Evolutionary conservation across 2,797 vertebrate genomes (phyloP).

Genomic region (Glyptemys insculpta): DNA sequence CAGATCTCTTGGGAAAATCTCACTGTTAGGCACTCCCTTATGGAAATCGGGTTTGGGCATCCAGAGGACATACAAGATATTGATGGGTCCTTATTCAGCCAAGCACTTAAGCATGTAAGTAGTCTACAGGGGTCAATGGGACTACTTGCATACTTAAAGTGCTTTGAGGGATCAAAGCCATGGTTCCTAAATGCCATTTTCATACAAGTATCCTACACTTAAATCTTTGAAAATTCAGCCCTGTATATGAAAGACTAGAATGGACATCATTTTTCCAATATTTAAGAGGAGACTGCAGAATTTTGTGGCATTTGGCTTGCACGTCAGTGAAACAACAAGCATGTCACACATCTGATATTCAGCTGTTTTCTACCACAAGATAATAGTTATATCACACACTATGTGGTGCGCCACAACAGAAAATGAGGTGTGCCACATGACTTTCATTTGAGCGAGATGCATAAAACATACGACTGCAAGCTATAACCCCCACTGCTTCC

Average conservation of each 20-base stretch:
- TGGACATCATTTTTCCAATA: conserved; percentile 18
- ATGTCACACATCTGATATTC: conserved; percentile 65
- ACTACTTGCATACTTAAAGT: background rate
- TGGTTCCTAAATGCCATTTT: background rate
- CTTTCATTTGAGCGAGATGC: conserved; percentile 61
- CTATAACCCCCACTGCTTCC: conserved; percentile 30
- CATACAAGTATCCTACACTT: background rate
- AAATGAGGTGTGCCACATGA: conserved; percentile 52
- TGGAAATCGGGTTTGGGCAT: background rate
- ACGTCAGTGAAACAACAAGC: conserved; percentile 48
- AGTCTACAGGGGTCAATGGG: background rate
- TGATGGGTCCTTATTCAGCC: background rate
- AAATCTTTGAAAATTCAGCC: background rate
- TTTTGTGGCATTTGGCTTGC: background rate
- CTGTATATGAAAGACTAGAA: background rate
- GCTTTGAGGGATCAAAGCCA: background rate
- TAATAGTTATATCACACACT: conserved; percentile 60
- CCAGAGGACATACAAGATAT: background rate
- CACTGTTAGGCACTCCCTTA: background rate
- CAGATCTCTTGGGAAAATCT: accelerated
- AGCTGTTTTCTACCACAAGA: conserved; percentile 55
- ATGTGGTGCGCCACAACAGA: conserved; percentile 43
- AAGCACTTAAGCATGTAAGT: background rate
- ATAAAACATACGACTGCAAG: conserved; percentile 56
- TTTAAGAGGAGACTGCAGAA: conserved; percentile 42